Conservation (phyloP, 1,140 invertebrate genomes). For the Meloidogyne exigua region DNA sequence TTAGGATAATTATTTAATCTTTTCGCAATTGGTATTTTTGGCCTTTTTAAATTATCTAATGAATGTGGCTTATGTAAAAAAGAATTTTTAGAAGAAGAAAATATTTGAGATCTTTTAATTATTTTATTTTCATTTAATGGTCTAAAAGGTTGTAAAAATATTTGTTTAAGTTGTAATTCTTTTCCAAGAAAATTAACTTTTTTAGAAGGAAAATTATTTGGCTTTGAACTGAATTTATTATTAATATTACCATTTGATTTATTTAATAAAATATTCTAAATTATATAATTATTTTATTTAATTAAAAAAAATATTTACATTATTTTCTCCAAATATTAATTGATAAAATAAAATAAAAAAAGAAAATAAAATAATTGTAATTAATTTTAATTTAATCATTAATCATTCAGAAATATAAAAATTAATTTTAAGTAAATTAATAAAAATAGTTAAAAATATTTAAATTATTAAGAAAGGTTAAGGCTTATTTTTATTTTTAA, state of each 20-base stretch:
- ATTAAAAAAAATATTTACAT: too few species aligned
- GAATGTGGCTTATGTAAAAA: too few species aligned
- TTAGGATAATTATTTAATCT: background rate
- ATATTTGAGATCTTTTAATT: background rate
- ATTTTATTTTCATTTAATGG: background rate
- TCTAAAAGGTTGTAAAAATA: conserved; percentile 22
- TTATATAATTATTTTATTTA: too few species aligned
- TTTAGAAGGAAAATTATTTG: conserved; percentile 16
- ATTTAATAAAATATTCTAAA: background rate
- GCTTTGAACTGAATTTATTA: conserved; percentile 16
- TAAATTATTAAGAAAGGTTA: background rate
- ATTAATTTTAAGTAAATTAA: too few species aligned
- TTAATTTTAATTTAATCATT: too few species aligned
- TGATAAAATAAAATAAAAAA: too few species aligned
- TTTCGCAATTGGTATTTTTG: background rate
- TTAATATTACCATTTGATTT: background rate
- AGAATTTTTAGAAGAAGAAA: background rate
- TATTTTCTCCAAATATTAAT: too few species aligned
- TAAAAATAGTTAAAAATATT: too few species aligned
- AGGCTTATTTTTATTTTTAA: background rate
- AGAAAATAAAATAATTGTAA: too few species aligned
- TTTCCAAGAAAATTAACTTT: conserved; percentile 11
- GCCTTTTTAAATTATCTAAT: background rate
- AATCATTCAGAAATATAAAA: too few species aligned
- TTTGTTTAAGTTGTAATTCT: conserved; percentile 14